Conservation (phyloP, 53 echinoderm and acorn worm genomes). For the Arbacia lixula region DNA sequence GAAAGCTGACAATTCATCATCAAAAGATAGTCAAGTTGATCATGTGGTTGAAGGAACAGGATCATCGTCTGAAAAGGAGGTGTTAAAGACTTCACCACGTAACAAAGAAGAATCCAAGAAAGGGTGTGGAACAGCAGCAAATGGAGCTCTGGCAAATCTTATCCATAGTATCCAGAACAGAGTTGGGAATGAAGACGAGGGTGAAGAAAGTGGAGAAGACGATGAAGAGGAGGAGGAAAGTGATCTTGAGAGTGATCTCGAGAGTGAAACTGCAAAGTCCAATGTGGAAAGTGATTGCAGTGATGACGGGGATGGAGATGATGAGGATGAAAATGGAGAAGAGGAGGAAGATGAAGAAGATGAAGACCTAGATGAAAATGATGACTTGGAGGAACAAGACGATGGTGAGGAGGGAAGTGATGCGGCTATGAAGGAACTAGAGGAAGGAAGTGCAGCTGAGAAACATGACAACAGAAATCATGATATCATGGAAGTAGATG, state of each 20-base stretch:
- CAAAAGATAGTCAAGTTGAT: too few species aligned
- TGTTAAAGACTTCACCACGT: too few species aligned
- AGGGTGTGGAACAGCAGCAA: too few species aligned
- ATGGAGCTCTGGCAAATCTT: slow-evolving; percentile 32
- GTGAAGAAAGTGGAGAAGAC: not conserved
- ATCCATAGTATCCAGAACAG: slow-evolving; percentile 27
- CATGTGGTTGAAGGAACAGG: too few species aligned
- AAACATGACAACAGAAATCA: not conserved
- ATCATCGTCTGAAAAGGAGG: too few species aligned
- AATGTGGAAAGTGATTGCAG: not conserved
- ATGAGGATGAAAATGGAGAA: slow-evolving; percentile 17
- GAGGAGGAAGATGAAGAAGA: slow-evolving; percentile 43
- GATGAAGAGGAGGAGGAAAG: not conserved
- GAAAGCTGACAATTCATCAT: too few species aligned
- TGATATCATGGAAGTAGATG: not conserved
- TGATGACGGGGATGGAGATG: not conserved
- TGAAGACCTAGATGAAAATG: slow-evolving; percentile 45
- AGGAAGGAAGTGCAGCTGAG: not conserved
- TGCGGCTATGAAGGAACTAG: not conserved
- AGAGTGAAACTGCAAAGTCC: too few species aligned
- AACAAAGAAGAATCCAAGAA: too few species aligned
- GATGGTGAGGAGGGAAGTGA: slow-evolving; percentile 40
- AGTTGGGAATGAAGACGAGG: slow-evolving; percentile 9
- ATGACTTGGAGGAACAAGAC: slow-evolving; percentile 17
- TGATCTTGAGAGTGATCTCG: not conserved